These are phyloP conservation scores for Stylophora pistillata DNA, from an alignment of 64 coral and sea anemone genomes.

Conservation along the genomic window DNA sequence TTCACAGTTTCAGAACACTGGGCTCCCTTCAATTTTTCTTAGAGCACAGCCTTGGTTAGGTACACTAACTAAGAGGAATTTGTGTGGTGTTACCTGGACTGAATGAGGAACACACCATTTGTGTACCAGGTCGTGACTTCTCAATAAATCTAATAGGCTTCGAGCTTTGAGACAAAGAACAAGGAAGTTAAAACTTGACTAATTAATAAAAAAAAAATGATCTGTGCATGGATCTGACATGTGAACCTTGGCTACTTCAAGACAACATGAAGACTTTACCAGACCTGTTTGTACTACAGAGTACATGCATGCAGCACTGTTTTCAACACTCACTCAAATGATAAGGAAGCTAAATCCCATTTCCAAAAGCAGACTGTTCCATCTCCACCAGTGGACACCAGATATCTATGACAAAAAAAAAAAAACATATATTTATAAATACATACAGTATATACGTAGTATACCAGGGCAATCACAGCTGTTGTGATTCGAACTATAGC, in stretches of 20 bases:
- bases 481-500: too few species aligned
- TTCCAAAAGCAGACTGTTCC: slow-evolving; percentile 99
- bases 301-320: not conserved
- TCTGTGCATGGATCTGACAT: not conserved
- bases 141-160: slow-evolving; percentile 91
- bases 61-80: not conserved
- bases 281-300: not conserved
- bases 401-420: slow-evolving; percentile 45
- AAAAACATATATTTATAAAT: not conserved
- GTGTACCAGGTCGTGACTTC: slow-evolving; percentile 93
- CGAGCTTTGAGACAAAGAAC: slow-evolving; percentile 48
- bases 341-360: slow-evolving; percentile 75
- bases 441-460: too few species aligned
- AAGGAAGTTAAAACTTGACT: not conserved
- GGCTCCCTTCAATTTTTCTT: too few species aligned
- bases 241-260: too few species aligned
- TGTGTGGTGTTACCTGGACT: slow-evolving; percentile 75
- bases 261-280: not conserved
- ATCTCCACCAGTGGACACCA: slow-evolving; percentile 95
- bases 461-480: too few species aligned
- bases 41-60: too few species aligned
- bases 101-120: slow-evolving; percentile 99
- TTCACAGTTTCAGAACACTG: too few species aligned
- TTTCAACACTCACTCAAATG: slow-evolving; percentile 84
- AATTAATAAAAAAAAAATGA: not conserved